Evolutionary conservation across 1,140 invertebrate genomes (phyloP).

Genomic region (Ylistrum balloti): DNA sequence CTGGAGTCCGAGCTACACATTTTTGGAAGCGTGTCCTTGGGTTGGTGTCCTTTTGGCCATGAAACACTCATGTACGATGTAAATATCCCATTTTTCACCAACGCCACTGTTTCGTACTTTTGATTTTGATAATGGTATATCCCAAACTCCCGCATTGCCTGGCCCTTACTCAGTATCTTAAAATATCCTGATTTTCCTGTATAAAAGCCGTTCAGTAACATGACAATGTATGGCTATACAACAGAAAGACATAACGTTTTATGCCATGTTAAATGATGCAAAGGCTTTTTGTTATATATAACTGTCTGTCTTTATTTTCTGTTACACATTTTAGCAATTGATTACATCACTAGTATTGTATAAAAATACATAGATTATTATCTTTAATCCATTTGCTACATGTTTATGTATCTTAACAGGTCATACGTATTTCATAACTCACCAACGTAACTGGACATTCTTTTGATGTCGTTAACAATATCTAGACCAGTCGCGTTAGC

Average conservation of each 20-base stretch:
- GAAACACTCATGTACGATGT: not conserved
- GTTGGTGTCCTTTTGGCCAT: slow-evolving; percentile 52
- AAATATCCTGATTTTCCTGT: slow-evolving; percentile 46
- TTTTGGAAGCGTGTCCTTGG: slow-evolving; percentile 53
- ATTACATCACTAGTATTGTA: no score
- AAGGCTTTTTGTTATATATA: no score
- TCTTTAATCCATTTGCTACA: no score
- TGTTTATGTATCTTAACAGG: no score
- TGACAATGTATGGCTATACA: not conserved
- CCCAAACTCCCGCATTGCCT: slow-evolving; percentile 43
- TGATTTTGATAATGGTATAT: slow-evolving; percentile 57
- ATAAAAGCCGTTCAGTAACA: not conserved
- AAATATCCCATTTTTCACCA: slow-evolving; percentile 41
- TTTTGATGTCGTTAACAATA: not conserved
- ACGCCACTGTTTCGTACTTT: slow-evolving; percentile 48
- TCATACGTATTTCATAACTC: no score
- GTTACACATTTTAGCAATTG: no score
- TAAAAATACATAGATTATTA: no score
- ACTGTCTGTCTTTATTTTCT: no score
- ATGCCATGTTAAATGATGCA: no score
- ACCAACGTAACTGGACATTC: slow-evolving; percentile 44
- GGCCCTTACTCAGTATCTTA: not conserved
- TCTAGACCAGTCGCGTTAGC: not conserved
- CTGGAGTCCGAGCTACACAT: slow-evolving; percentile 50
- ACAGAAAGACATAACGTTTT: not conserved